Evolutionary conservation across 2,888 invertebrate genomes (phyloP).

Genomic region (Piscicola geometra): DNA sequence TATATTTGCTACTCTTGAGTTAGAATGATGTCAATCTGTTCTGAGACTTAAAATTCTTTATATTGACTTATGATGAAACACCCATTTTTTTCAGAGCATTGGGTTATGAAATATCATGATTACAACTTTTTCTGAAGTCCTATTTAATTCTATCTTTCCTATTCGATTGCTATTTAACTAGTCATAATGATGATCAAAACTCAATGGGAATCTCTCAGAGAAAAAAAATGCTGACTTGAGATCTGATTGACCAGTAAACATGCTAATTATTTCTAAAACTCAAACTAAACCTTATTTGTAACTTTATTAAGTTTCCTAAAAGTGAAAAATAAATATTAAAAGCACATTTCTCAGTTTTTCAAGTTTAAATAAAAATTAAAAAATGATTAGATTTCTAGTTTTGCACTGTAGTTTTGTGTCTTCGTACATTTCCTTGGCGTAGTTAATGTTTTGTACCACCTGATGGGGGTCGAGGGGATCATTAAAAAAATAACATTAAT

Average conservation of each 20-base stretch:
- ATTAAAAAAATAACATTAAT: neutral
- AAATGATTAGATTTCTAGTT: too few relatives aligned
- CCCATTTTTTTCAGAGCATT: constrained; percentile 11
- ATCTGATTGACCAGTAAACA: neutral
- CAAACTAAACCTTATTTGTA: too few relatives aligned
- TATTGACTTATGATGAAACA: neutral
- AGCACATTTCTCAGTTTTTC: too few relatives aligned
- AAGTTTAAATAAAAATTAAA: too few relatives aligned
- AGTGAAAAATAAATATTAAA: too few relatives aligned
- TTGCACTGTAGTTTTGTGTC: neutral
- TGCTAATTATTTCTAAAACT: too few relatives aligned
- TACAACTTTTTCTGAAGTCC: neutral
- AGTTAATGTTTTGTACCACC: neutral
- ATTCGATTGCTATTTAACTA: too few relatives aligned
- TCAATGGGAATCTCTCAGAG: constrained; percentile 11
- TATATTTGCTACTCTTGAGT: constrained; percentile 15
- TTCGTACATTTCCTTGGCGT: neutral
- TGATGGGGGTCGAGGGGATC: neutral
- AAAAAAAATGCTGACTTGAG: neutral
- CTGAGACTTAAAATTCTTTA: neutral
- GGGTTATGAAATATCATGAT: constrained; percentile 8
- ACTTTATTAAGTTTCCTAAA: too few relatives aligned
- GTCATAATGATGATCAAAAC: neutral
- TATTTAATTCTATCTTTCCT: too few relatives aligned
- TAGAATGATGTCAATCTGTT: constrained; percentile 1